These are phyloP conservation scores for Epizoanthus scotinus DNA, from an alignment of 92 coral and sea anemone genomes.

Conservation along the genomic window DNA sequence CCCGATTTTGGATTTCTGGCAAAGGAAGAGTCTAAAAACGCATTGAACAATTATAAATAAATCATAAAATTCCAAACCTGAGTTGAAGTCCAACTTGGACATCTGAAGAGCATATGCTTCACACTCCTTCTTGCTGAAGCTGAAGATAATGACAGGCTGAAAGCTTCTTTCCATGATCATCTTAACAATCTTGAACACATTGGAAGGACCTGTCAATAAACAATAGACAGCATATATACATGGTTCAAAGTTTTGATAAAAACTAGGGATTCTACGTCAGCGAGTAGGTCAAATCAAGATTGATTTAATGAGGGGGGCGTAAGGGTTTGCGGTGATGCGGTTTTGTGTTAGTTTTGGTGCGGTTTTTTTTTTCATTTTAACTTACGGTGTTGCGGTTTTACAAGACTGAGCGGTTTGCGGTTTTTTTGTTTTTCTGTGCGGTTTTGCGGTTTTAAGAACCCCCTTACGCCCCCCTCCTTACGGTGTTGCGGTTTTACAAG, in stretches of 20 bases:
- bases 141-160: constrained; percentile 98
- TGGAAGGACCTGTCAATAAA: constrained; percentile 82
- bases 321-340: constrained; percentile 60
- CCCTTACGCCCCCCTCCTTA: too few relatives aligned
- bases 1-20: too few relatives aligned
- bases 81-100: constrained; percentile 96
- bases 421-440: too few relatives aligned
- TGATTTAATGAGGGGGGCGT: too few relatives aligned
- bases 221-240: background rate
- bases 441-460: too few relatives aligned
- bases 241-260: too few relatives aligned
- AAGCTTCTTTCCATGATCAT: constrained; percentile 99
- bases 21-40: background rate
- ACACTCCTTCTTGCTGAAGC: constrained; percentile 98
- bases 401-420: too few relatives aligned
- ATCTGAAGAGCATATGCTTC: constrained; percentile 98
- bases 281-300: too few relatives aligned
- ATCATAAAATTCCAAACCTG: constrained; percentile 59
- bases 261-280: too few relatives aligned
- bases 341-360: constrained; percentile 55
- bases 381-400: too few relatives aligned
- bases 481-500: too few relatives aligned
- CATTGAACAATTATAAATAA: background rate
- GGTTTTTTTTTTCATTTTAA: too few relatives aligned
- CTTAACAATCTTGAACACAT: constrained; percentile 95